Conservation (phyloP, 2,888 invertebrate species). For the Dromius quadrimaculatus region DNA sequence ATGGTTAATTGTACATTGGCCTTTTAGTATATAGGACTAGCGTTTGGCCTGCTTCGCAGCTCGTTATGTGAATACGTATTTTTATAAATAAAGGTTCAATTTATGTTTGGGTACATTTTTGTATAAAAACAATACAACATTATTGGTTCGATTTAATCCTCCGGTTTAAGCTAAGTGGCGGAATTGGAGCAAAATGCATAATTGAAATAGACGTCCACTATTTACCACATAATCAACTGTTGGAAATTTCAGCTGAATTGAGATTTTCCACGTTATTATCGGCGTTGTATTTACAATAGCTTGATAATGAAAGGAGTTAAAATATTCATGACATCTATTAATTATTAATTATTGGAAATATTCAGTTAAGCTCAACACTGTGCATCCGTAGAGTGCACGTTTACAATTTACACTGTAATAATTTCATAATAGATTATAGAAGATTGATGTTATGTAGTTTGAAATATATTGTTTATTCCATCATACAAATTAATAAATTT, state of each 20-base stretch:
- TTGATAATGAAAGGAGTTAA: slow-evolving; percentile 47
- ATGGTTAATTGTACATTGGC: too few relatives aligned
- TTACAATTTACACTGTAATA: slow-evolving; percentile 43
- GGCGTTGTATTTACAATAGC: slow-evolving; percentile 41
- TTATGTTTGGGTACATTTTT: too few relatives aligned
- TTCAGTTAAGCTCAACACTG: slow-evolving; percentile 41
- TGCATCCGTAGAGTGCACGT: slow-evolving; percentile 29
- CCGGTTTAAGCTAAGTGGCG: slow-evolving; percentile 14
- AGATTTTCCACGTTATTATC: slow-evolving; percentile 30
- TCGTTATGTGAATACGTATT: too few relatives aligned
- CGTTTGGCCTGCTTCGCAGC: too few relatives aligned
- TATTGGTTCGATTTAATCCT: too few relatives aligned
- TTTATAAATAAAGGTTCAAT: too few relatives aligned
- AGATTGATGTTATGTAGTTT: slow-evolving; percentile 46
- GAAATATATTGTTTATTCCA: slow-evolving; percentile 45
- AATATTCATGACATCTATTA: slow-evolving; percentile 50
- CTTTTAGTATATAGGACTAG: too few relatives aligned
- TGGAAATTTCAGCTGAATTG: slow-evolving; percentile 37
- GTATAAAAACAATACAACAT: too few relatives aligned
- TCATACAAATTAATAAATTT: slow-evolving; percentile 41
- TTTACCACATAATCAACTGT: slow-evolving; percentile 15
- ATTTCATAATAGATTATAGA: slow-evolving; percentile 43
- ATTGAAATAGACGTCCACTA: slow-evolving; percentile 31
- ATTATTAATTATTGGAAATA: slow-evolving; percentile 50
- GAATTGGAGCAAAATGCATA: slow-evolving; percentile 18